A percentile compares a stretch with the other conserved stretches of the same genome.
phyloP scores from a whole-genome alignment of 2,888 invertebrate species.

The Dynastes hyllus region DNA sequence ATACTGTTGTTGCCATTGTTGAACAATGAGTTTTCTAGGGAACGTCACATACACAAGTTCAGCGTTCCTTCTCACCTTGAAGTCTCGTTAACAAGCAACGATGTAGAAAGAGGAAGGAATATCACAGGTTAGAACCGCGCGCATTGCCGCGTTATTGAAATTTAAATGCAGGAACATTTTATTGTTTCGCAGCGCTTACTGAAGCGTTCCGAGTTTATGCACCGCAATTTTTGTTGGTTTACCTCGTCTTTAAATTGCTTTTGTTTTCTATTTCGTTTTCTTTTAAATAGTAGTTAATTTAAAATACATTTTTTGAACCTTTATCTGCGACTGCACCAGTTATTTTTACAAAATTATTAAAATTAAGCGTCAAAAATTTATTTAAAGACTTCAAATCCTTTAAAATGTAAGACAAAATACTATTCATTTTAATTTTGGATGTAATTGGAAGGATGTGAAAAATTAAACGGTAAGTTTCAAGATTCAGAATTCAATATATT shows the following conservation, averaged over 20 bases:
- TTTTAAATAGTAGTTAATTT: no score
- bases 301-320: no score
- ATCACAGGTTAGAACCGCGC: not conserved
- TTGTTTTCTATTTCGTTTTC: no score
- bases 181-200: slow-evolving; percentile 22
- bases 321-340: no score
- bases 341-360: no score
- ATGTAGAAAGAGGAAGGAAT: not conserved
- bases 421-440: no score
- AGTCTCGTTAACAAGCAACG: slow-evolving; percentile 40
- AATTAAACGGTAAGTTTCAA: no score
- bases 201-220: slow-evolving; percentile 19
- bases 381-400: no score
- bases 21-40: slow-evolving; percentile 36
- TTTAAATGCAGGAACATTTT: slow-evolving; percentile 44
- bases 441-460: no score
- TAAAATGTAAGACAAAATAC: no score
- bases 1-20: slow-evolving; percentile 19
- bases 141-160: slow-evolving; percentile 10
- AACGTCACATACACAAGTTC: slow-evolving; percentile 34
- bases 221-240: slow-evolving; percentile 4
- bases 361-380: no score
- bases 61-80: slow-evolving; percentile 48
- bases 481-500: no score
- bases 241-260: not conserved